Evolutionary conservation across 2,888 invertebrate genomes (phyloP), one percentile per base, ranked within the genome.

Genomic region (Sphaeridia pumilis): DNA sequence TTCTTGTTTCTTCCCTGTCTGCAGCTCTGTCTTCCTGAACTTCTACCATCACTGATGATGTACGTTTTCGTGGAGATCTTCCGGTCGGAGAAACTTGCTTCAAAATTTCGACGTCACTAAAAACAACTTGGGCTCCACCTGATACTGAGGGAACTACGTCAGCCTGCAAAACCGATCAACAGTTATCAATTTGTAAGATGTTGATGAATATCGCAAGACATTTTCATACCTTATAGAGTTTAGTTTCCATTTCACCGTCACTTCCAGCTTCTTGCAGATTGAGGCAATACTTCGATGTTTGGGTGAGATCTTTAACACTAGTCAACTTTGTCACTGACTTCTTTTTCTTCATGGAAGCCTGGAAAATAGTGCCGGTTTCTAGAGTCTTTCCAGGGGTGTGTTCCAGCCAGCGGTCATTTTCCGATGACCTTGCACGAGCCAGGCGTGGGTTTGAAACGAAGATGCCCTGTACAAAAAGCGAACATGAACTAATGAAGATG

Each of bases 41-140:
- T n/a, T n/a, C n/a, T n/a, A n/a, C n/a, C n/a, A 38, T 10, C 3
- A 22, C 46, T 12, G 52, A 46, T 1, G 52, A 38, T n/a, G 52
- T 36, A 17, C 34, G 12, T 17, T 43, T 43, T 44, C 46, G 36
- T n/a, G 34, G 45, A 1, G 38, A 38, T 22, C 46, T 35, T 28
- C 36, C 26, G 2, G 51, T 35, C 25, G 56, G 56, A 24, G 53
- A 53, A 4, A 49, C 42, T 41, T 53, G 53, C 20, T 46, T 53
- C 20, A 56, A 21, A 43, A 54, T 50, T 70, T 98, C 97, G 1
- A 97, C 85, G 70, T 95, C 95, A 65, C 87, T 85, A 69, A 97
- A 93, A 25, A 94, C 83, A 0, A 97, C 86, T 67, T 95, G 92
- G 0, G 93, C 87, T 0, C 98, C 97, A 0, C 97, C 97, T 1